phyloP scores from a whole-genome alignment of 2,797 vertebrate genomes.

The Crenuchus spilurus region DNA sequence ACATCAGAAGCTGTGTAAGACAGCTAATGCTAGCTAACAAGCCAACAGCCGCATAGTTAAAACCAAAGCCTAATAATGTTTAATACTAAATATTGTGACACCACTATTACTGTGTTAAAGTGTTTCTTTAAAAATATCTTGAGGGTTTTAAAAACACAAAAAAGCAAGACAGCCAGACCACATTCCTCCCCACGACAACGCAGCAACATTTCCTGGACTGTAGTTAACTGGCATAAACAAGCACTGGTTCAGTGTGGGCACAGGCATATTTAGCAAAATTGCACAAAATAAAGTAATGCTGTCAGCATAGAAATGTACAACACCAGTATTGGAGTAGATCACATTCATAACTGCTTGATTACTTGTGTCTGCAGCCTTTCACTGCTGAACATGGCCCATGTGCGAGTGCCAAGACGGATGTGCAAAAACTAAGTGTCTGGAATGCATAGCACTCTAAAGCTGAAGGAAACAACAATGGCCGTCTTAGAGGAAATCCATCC shows the following conservation, averaged over 20 bases:
- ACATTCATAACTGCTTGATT: neutral
- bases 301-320: neutral
- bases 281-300: neutral
- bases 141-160: neutral
- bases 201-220: neutral
- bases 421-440: constrained; percentile 16
- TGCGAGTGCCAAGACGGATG: constrained; percentile 8
- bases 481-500: constrained; percentile 51
- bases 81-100: neutral
- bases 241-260: neutral
- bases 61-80: neutral
- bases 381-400: neutral
- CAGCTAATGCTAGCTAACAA: neutral
- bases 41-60: neutral
- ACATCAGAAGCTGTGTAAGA: neutral
- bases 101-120: neutral
- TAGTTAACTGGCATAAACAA: neutral
- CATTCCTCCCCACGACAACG: constrained; percentile 1
- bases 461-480: constrained; percentile 27
- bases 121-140: neutral
- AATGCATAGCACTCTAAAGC: neutral
- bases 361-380: neutral
- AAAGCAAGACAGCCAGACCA: neutral
- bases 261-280: neutral
- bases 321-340: neutral